Evolutionary conservation across 30 jellyfish, hydroid and myxozoan species (phyloP), one percentile per base, ranked within the genome.

Genomic region (Cassiopea xamachana): DNA sequence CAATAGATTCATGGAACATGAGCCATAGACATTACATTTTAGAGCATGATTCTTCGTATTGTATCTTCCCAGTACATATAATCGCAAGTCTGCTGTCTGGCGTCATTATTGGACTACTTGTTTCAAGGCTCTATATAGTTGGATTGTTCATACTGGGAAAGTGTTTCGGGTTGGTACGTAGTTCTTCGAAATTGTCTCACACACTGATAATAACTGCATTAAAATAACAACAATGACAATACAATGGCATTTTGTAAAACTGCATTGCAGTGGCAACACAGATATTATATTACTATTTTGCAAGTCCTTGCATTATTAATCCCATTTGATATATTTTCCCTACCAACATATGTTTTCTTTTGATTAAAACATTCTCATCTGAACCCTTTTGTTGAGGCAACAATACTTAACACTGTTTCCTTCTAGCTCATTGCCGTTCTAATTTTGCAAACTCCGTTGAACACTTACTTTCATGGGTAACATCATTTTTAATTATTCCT

Each of bases 71-170:
- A 96, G 99, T 88, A 45, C 99, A 96, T 77, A 60, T 96, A 45
- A 93, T 55, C 39, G 46, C 86, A 7, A 96, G 99, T 48, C 93
- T 75, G 58, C 79, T 91, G 60, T 73, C 82, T 83, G 99, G 99
- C 47, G 60, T 86, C 43, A 46, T 92, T 14, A 75, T 71, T 80
- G 99, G 99, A 45, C 2, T 92, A 6, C 48, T 96, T 15, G 83
- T 82, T 2, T 62, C 93, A 59, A 46, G 98, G 60, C 43, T 96
- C 1, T 96, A 96, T 87, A 88, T 88, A 46, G 48, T 92, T 60
- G 99, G 99, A 2, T 83, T 96, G 5, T 78, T 96, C 79, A n/a
- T 92, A 44, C 88, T 89, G 50, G 99, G 99, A 74, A 96, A 96
- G 60, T 79, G 97, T 74, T 82, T 96, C 7, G 99, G 99, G 73